Evolutionary conservation across 2,888 invertebrate genomes (phyloP), one percentile per base, ranked within the genome.

Genomic region (Caenorhabditis sulstoni): DNA sequence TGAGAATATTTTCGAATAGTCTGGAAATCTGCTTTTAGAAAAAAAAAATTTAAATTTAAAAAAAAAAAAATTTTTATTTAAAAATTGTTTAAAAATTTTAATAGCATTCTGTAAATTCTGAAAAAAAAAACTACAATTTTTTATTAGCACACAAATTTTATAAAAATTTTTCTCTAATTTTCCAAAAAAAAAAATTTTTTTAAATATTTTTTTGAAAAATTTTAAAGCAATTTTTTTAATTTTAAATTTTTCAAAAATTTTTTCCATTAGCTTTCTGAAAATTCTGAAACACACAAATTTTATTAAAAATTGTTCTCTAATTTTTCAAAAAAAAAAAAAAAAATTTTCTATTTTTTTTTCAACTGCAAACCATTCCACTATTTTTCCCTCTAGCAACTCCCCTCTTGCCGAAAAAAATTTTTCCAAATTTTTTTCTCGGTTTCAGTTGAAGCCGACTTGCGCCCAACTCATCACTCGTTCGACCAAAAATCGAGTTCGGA

Each of bases 371-470:
- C n/a, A n/a, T n/a, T n/a, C n/a, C n/a, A n/a, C n/a, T n/a, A n/a
- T n/a, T n/a, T n/a, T n/a, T n/a, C n/a, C n/a, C n/a, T n/a, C n/a
- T n/a, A n/a, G n/a, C n/a, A n/a, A n/a, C n/a, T n/a, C n/a, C n/a
- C n/a, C n/a, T n/a, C n/a, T n/a, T n/a, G n/a, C n/a, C n/a, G n/a
- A n/a, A n/a, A n/a, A n/a, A n/a, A n/a, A n/a, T n/a, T n/a, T n/a
- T n/a, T n/a, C n/a, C n/a, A n/a, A n/a, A n/a, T n/a, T n/a, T n/a
- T n/a, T n/a, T n/a, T n/a, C n/a, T n/a, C n/a, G n/a, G n/a, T n/a
- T n/a, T n/a, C n/a, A n/a, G n/a, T 73, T 55, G 18, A 53, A 57
- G 29, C 18, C 62, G 53, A 62, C 41, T n/a, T n/a, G n/a, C n/a
- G n/a, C n/a, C n/a, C n/a, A n/a, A n/a, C n/a, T n/a, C n/a, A n/a